Base-by-base conservation (phyloP, 2,888 invertebrate species). In the Parochlus steinenii region DNA sequence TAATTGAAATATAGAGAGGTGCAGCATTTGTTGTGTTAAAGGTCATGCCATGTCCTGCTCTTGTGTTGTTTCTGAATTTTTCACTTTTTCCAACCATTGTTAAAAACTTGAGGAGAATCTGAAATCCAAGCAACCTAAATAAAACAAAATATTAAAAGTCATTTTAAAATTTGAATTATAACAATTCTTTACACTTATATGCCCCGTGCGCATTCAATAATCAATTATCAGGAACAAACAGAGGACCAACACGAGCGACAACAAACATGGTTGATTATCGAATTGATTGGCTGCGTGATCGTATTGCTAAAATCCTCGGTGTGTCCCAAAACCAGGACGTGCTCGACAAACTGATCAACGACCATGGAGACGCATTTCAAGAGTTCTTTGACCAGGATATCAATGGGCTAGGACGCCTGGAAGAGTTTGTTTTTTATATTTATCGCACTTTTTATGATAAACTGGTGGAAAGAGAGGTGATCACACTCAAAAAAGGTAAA, bases 401-500 rank as follows among this genome's bases (percentile, higher is more conserved):
- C 16, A 51, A 56, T 39, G 58, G 56, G 11, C 54, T 57, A 18
- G 55, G 59, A 3, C 53, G 58, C 35, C 55, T 72, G 25, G 63
- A 70, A 12, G 71, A 64, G 40, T 67, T 68, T 46, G 58, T 74
- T 14, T 62, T 82, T 44, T 74, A 67, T 46, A 62, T 79, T 11
- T 68, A 74, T 47, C 75, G 75, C 50, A 74, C 74, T 2, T 71
- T 74, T 44, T 71, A 71, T 33, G 78, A 75, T 46, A 76, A 74
- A 50, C 58, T 78, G 6, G 65, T 76, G 12, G 79, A 82, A 47
- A 76, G 76, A 49, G 80, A 82, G 54, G 69, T 80, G 40, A 66
- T 74, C 3, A 65, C 73, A 24, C 62, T 69, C 44, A 77, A 81
- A 58, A 71, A 76, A 66, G 73, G 80, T 81, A 61, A 67, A 66